Evolutionary conservation across 2,113 vertebrate species (phyloP), one percentile per base, ranked within the genome.

Genomic region (Seriola quinqueradiata): DNA sequence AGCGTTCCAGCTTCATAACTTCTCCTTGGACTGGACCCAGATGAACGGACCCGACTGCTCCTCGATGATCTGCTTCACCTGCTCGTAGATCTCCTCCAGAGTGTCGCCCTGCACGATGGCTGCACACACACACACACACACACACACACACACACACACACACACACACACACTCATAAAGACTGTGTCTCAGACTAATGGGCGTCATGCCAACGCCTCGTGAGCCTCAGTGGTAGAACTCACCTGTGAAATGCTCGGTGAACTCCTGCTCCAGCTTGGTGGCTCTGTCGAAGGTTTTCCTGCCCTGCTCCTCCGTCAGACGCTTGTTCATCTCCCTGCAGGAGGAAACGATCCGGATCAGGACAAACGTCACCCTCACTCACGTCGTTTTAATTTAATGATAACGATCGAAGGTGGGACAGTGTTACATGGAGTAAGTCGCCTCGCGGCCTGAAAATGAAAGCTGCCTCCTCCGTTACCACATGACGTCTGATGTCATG

Each of bases 321-420:
- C 98, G 97, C 87, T 98, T 99, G 95, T 99, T 99, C 97, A 99
- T 99, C 94, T 99, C 98, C 97, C 98, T 99, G 92, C 36, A 54
- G 50, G 57, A 17, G 34, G 34, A 36, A 36, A 36, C 34, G 6
- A 0, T 1, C 34, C n/a, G n/a, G 3, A 36, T 36, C 34, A 36
- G 4, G 34, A 28, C 25, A 28, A 28, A 28, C 25, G 25, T 28
- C 25, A 28, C 25, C 25, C 25, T 28, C 25, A 28, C 25, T 28
- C 25, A 28, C 25, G 25, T 28, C 25, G 2, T 28, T 28, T 28
- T 28, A 28, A 2, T 28, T 28, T 28, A 28, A 28, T 28, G 25
- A 2, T 28, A 28, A 28, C 25, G 25, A 28, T 28, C 25, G 25
- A 28, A 28, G 25, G 25, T 28, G 25, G 25, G 25, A 28, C 25